Evolutionary conservation across 2,113 vertebrate species (phyloP).

Genomic region (Beaufortia kweichowensis): DNA sequence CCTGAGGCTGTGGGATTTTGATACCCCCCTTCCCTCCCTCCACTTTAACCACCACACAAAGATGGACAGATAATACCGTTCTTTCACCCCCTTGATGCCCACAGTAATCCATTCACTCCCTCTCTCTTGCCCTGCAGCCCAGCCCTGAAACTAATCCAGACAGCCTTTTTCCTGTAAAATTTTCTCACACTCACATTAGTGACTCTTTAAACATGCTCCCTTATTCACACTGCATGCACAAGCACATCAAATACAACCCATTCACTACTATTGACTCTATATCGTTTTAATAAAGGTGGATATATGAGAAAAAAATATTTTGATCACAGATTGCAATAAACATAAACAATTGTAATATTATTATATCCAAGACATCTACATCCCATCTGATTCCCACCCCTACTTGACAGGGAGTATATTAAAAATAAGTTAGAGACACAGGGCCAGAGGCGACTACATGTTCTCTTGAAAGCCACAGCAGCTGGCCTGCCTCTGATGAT

Average conservation of each 20-base stretch:
- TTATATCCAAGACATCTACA: no score
- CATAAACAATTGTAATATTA: no score
- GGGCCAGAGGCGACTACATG: neutral
- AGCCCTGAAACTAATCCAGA: slow-evolving; percentile 74
- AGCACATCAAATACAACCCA: no score
- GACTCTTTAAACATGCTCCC: slow-evolving; percentile 49
- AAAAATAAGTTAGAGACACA: no score
- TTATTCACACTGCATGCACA: no score
- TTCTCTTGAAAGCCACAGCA: slow-evolving; percentile 7
- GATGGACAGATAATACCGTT: slow-evolving; percentile 70
- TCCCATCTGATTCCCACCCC: no score
- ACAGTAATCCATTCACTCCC: slow-evolving; percentile 59
- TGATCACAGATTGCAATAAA: no score
- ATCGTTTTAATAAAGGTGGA: no score
- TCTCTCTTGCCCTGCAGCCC: slow-evolving; percentile 50
- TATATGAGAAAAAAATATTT: no score
- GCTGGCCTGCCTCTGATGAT: slow-evolving; percentile 43
- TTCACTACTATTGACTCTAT: no score
- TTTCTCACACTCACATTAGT: slow-evolving; percentile 76
- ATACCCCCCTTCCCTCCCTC: slow-evolving; percentile 43
- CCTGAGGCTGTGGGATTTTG: slow-evolving; percentile 71
- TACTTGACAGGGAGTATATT: no score
- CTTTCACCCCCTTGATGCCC: slow-evolving; percentile 62
- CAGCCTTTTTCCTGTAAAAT: slow-evolving; percentile 64
- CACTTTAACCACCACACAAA: slow-evolving; percentile 50